phyloP scores from a whole-genome alignment of 2,888 invertebrate species.

The Cinara cedri region DNA sequence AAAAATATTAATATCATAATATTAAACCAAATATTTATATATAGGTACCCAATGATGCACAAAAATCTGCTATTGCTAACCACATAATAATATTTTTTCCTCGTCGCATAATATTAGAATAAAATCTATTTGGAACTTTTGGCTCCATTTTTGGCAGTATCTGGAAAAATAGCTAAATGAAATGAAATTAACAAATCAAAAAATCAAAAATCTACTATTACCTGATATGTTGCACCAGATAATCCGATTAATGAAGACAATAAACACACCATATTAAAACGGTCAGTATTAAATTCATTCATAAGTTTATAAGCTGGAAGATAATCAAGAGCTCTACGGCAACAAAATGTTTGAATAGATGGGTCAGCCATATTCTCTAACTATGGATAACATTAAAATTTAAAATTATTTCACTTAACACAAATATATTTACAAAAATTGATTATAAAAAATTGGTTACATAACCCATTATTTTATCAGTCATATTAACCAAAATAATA shows the following conservation, averaged over 20 bases:
- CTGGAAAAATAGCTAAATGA: neutral
- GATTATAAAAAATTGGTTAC: neutral
- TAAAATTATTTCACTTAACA: neutral
- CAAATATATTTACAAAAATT: neutral
- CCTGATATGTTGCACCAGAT: slow-evolving; percentile 79
- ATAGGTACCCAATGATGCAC: slow-evolving; percentile 74
- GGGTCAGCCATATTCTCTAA: slow-evolving; percentile 74
- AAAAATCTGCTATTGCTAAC: slow-evolving; percentile 78
- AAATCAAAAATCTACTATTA: slow-evolving; percentile 62
- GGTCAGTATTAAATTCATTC: slow-evolving; percentile 75
- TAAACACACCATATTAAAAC: slow-evolving; percentile 77
- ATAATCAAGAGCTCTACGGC: slow-evolving; percentile 68
- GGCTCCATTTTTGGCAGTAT: slow-evolving; percentile 39
- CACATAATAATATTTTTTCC: slow-evolving; percentile 77
- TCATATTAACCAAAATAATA: neutral
- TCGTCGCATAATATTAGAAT: slow-evolving; percentile 68
- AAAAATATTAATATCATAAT: neutral
- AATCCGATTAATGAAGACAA: slow-evolving; percentile 77
- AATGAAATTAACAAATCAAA: neutral
- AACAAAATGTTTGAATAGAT: slow-evolving; percentile 82
- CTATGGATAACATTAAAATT: neutral
- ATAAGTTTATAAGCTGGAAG: slow-evolving; percentile 68
- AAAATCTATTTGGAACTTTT: slow-evolving; percentile 63
- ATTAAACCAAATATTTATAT: neutral
- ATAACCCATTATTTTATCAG: neutral